Conservation (phyloP, 2,113 vertebrate genomes). For the Galbula dea region DNA sequence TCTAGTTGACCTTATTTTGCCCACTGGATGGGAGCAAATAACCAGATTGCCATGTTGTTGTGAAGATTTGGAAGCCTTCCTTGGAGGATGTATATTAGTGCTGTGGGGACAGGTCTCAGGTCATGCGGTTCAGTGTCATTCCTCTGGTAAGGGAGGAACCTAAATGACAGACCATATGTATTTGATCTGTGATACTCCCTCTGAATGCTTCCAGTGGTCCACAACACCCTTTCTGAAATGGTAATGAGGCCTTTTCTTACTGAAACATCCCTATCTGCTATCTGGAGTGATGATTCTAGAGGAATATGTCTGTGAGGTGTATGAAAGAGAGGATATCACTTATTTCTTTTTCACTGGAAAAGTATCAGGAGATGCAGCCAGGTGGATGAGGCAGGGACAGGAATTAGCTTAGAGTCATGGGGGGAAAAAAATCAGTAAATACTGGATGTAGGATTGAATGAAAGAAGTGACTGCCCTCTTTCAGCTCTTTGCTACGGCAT, state of each 20-base stretch:
- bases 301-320: background rate
- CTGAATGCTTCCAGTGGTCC: background rate
- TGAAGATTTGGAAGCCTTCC: background rate
- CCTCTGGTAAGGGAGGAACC: background rate
- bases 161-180: background rate
- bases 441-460: background rate
- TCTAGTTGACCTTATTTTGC: background rate
- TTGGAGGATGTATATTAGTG: background rate
- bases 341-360: background rate
- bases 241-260: rapidly evolving
- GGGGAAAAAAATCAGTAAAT: background rate
- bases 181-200: background rate
- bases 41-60: background rate
- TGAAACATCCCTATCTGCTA: background rate
- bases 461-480: background rate
- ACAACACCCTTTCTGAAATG: background rate
- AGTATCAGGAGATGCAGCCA: background rate
- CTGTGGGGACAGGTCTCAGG: background rate
- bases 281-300: background rate
- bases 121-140: background rate
- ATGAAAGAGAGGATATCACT: background rate
- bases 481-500: background rate
- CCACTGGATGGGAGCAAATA: background rate
- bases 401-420: background rate
- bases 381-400: background rate